phyloP scores from a whole-genome alignment of 2,113 vertebrate species.

The Opisthocomus hoazin region DNA sequence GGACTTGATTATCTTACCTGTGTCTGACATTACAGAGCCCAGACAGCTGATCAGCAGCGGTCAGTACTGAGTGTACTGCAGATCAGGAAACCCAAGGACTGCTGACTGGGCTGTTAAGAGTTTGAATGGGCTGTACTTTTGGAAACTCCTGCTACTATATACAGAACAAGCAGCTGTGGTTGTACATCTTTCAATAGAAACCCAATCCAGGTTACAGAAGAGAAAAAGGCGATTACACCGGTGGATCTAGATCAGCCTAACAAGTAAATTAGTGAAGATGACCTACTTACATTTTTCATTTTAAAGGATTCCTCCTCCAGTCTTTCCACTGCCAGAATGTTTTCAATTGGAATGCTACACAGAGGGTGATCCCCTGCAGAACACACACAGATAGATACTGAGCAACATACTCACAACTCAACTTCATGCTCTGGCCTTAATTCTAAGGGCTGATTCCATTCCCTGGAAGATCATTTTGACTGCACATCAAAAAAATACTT shows the following conservation, averaged over 20 bases:
- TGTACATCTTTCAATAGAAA: constrained; percentile 44
- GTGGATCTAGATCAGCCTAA: constrained; percentile 3
- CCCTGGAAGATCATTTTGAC: background rate
- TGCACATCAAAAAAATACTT: background rate
- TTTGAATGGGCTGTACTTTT: constrained; percentile 51
- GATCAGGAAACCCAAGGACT: constrained; percentile 2
- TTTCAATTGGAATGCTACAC: constrained; percentile 96
- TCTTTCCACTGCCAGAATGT: constrained; percentile 94
- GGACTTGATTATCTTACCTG: constrained; percentile 5
- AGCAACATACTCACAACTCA: background rate
- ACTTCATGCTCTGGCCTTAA: background rate
- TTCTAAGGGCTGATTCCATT: background rate
- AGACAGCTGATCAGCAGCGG: constrained; percentile 1
- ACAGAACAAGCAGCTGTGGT: constrained; percentile 45
- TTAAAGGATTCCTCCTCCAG: constrained; percentile 98
- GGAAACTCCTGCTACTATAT: constrained; percentile 56
- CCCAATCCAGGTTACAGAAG: constrained; percentile 41
- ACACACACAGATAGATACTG: background rate
- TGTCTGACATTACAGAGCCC: background rate
- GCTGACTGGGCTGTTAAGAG: constrained; percentile 55
- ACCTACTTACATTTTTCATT: constrained; percentile 95
- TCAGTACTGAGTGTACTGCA: constrained; percentile 15
- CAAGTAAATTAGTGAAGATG: constrained; percentile 9
- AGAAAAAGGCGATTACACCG: constrained; percentile 39
- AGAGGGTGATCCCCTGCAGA: constrained; percentile 87